Base-by-base conservation (phyloP, 2,797 vertebrate genomes). In the Spinus pinus region DNA sequence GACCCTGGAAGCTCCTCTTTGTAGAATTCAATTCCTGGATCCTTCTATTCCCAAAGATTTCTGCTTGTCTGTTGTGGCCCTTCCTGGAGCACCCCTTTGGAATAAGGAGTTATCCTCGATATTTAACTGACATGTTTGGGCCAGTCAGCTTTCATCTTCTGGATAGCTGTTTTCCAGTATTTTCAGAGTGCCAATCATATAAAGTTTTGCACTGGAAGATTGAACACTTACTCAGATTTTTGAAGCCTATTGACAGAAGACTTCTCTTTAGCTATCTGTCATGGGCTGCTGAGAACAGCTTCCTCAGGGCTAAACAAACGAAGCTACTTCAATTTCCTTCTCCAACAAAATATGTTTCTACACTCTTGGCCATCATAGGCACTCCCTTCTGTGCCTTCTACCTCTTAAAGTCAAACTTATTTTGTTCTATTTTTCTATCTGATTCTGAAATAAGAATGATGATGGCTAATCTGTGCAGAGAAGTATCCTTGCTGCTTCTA, bases 31-130 rank as follows among this genome's bases (percentile, higher is more conserved):
- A 60, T 49, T 81, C 6, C 77, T n/a, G 30, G 71, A 42, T 74
- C 3, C 4, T 81, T 58, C n/a, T n/a, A 6, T 31, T 79, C 39
- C 6, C 14, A 62, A 14, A 54, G 16, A 58, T 14, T 8, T 3
- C 3, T 70, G 6, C 70, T 66, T 69, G 7, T 11, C n/a, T 54
- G 3, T 8, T 33, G 5, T 31, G 11, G 4, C 37, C 21, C 24
- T 44, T n/a, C 24, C 15, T 47, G 25, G 14, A 25, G 7, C 7
- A 19, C 9, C 44, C 14, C 12, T 62, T 66, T 6, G 4, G 9
- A 73, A 49, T 1, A 46, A 18, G 15, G 13, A 50, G 9, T 2
- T 67, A 4, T 47, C 47, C 22, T 77, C 0, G 0, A 4, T 41
- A 6, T 67, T 83, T 60, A 57, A 33, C 6, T 7, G 14, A 23